These are phyloP conservation scores for Chaetops frenatus DNA, from an alignment of 2,113 vertebrate genomes.

Conservation along the genomic window DNA sequence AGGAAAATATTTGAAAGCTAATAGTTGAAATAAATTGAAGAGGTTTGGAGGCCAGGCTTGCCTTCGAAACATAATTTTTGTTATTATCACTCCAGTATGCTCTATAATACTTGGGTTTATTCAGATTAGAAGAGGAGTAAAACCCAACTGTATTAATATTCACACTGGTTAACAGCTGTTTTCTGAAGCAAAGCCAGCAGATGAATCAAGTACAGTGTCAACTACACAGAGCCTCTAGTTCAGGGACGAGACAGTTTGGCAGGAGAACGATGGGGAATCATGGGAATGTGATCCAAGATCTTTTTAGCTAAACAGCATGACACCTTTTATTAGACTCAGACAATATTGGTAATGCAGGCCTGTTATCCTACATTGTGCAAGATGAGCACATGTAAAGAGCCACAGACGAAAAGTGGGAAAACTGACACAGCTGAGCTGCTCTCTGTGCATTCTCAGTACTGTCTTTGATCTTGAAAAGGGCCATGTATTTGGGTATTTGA, in stretches of 20 bases:
- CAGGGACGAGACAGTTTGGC: not conserved
- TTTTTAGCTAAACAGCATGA: not conserved
- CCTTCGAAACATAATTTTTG: not conserved
- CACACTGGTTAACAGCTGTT: not conserved
- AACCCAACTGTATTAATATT: not conserved
- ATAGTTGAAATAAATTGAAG: not conserved
- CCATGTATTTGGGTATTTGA: not conserved
- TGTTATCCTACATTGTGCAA: not conserved
- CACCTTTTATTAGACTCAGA: not conserved
- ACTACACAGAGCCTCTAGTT: not conserved
- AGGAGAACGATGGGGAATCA: not conserved
- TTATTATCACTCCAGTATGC: not conserved
- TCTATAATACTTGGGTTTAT: not conserved
- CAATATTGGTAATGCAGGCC: not conserved
- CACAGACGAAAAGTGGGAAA: not conserved
- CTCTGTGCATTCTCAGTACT: not conserved
- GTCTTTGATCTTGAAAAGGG: not conserved
- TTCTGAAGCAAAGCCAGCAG: not conserved
- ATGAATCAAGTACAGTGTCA: not conserved
- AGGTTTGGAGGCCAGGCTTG: not conserved
- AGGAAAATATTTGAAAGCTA: not conserved
- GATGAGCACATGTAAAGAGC: not conserved
- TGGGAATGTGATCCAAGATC: not conserved
- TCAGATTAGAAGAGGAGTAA: not conserved
- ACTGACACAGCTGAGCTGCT: not conserved